Evolutionary conservation across 2,113 vertebrate genomes (phyloP).

Genomic region (Rhegmatorhina hoffmannsi): DNA sequence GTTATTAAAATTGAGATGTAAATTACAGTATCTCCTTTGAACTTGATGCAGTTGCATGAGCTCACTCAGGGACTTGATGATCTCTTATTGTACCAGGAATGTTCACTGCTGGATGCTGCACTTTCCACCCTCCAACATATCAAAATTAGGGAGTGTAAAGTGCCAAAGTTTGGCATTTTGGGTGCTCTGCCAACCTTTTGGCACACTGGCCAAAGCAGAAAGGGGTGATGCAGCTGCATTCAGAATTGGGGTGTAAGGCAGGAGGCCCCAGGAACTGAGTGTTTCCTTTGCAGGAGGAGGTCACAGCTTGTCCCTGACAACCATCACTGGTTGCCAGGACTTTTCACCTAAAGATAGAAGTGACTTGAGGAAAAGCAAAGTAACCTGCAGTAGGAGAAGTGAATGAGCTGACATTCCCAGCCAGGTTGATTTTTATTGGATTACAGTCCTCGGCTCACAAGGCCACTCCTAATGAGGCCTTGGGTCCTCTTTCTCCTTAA

Average conservation of each 20-base stretch:
- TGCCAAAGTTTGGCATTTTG: accelerated
- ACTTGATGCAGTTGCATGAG: neutral
- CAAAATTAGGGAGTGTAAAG: neutral
- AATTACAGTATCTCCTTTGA: neutral
- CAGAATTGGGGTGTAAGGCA: neutral
- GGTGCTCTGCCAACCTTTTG: neutral
- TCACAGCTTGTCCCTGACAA: neutral
- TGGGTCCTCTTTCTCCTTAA: neutral
- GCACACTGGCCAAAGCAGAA: neutral
- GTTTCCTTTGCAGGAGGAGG: neutral
- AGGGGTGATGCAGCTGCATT: neutral
- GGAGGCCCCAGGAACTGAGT: neutral
- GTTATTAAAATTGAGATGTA: neutral
- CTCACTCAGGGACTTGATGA: neutral
- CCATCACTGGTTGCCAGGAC: neutral
- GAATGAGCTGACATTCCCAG: neutral
- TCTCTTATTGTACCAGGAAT: neutral
- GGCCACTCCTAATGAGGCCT: conserved; percentile 1
- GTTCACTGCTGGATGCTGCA: neutral
- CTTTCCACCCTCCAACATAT: neutral
- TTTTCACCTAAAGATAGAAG: neutral
- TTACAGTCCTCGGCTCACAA: neutral
- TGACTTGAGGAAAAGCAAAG: neutral
- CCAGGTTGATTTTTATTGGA: conserved; percentile 14
- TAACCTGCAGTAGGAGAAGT: neutral